Base-by-base conservation (phyloP, 2,113 vertebrate genomes). In the Malurus cyaneus region DNA sequence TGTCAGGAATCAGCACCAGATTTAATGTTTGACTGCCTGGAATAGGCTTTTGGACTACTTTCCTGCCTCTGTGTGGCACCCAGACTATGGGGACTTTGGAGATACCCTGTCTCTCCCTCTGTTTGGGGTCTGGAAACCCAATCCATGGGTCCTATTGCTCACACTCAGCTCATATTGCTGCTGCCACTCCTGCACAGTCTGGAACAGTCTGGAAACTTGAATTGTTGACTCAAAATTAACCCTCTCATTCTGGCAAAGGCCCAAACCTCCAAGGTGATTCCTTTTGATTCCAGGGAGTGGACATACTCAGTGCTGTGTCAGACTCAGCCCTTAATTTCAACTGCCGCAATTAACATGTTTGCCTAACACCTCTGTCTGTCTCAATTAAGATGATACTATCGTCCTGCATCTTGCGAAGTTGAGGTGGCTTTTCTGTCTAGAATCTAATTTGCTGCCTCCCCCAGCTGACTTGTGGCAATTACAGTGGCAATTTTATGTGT, bases 381-480 rank as follows among this genome's bases (percentile, higher is more conserved):
- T 94, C 95, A 96, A 96, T 95, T 96, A 95, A 95, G 95, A 83
- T 3, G 92, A 96, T 96, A 95, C 92, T 78, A 96, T 96, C 95
- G 5, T 96, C 95, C 92, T 94, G 82, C 66, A 18, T 92, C 92
- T 94, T 96, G 82, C 17, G 0, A 83, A 89, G 64, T 44, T 70
- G 64, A 94, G 86, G 94, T 95, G 65, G 19, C 88, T 94, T 92
- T 86, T 95, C 83, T 94, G 94, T 94, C 95, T 96, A 83, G 69
- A 92, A 90, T 74, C 47, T 74, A 11, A 1, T 78, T 92, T 84
- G 60, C 24, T 94, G 69, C 86, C 80, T 92, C 65, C 39, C 56
- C 28, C 18, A 71, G 64, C 54, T 92, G 72, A 79, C 92, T 94
- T 71, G 56, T 90, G 91, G 36, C 91, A 93, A 93, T 94, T 88